A percentile compares a stretch with the other conserved stretches of the same genome.
Evolutionary conservation across 2,113 vertebrate species (phyloP).

Genomic region (Romanogobio albipinnatus): DNA sequence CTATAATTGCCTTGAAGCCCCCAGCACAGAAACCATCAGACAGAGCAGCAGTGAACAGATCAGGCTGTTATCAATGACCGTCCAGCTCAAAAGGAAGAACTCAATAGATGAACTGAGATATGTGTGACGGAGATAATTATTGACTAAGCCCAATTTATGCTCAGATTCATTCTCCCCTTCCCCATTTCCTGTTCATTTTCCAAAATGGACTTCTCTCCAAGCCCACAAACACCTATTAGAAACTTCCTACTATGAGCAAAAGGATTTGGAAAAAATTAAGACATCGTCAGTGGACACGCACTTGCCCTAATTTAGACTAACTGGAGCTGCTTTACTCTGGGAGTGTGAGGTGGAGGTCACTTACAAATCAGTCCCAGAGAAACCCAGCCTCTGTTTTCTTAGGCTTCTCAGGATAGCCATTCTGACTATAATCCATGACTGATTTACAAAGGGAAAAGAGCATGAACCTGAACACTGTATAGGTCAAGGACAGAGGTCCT

Average conservation of each 20-base stretch:
- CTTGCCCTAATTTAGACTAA: background rate
- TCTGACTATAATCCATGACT: conserved; percentile 2
- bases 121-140: background rate
- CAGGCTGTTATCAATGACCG: conserved; percentile 7
- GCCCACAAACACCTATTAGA: background rate
- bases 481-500: conserved; percentile 23
- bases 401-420: conserved; percentile 38
- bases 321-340: conserved; percentile 7
- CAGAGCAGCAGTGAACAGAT: conserved; percentile 33
- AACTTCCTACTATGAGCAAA: background rate
- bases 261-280: background rate
- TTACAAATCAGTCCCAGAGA: conserved; percentile 36
- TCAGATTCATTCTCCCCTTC: background rate
- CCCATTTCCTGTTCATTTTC: background rate
- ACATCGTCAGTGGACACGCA: background rate
- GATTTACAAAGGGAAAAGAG: conserved; percentile 46
- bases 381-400: conserved; percentile 38
- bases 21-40: background rate
- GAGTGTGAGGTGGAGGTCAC: conserved; percentile 24
- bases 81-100: conserved; percentile 22
- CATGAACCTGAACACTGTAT: conserved; percentile 13
- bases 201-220: background rate
- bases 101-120: conserved; percentile 34
- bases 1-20: conserved; percentile 14
- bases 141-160: background rate